These are phyloP conservation scores for Holothuria scabra DNA, from an alignment of 53 echinoderm and acorn worm genomes.

Conservation along the genomic window DNA sequence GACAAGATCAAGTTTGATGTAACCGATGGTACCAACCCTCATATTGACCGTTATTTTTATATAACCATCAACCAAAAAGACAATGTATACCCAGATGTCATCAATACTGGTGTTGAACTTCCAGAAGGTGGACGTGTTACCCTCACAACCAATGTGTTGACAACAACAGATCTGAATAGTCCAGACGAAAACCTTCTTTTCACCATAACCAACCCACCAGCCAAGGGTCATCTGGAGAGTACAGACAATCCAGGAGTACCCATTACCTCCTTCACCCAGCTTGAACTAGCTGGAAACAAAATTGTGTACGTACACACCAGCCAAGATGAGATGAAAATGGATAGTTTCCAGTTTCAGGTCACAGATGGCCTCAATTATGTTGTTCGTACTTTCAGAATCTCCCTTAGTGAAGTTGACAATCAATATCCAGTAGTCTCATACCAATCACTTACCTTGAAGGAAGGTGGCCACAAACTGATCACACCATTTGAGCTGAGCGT, in stretches of 20 bases:
- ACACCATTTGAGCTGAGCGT: conserved; percentile 98
- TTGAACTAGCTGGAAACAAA: conserved; percentile 98
- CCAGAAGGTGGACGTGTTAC: conserved; percentile 94
- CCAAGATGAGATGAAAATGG: conserved; percentile 95
- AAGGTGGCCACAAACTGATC: conserved; percentile 93
- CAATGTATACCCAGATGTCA: conserved; percentile 88
- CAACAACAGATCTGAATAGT: conserved; percentile 97
- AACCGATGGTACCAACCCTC: conserved; percentile 91
- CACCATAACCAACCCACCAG: conserved; percentile 88
- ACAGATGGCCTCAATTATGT: conserved; percentile 98
- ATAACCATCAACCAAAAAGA: conserved; percentile 87
- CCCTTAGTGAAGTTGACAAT: conserved; percentile 93
- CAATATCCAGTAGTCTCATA: conserved; percentile 91
- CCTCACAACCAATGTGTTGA: conserved; percentile 86
- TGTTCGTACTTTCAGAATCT: conserved; percentile 93
- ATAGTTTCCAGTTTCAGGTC: conserved; percentile 97
- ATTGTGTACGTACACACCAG: conserved; percentile 98
- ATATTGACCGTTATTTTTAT: conserved; percentile 97
- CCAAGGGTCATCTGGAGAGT: conserved; percentile 94
- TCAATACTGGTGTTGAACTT: conserved; percentile 94
- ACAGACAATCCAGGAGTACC: conserved; percentile 95
- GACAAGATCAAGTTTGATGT: conserved; percentile 99
- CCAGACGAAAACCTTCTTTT: conserved; percentile 95
- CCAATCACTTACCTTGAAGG: conserved; percentile 69
- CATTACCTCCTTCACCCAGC: conserved; percentile 92